Base-by-base conservation (phyloP, 2,797 vertebrate species). In the Mormyrus proboscirostris region DNA sequence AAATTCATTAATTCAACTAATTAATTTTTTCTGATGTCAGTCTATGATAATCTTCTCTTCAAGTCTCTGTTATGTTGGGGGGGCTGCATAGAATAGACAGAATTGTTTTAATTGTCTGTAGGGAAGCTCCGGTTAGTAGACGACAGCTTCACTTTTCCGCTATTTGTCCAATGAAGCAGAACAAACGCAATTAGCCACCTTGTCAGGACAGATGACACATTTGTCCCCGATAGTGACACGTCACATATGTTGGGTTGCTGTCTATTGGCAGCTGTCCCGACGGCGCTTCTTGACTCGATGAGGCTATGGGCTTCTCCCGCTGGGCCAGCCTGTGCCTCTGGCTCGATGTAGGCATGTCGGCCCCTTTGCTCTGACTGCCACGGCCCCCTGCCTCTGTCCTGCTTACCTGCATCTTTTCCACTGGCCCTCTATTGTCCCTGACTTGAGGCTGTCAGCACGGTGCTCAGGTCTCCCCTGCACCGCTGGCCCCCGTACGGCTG, bases 151-250 rank as follows among this genome's bases (percentile, higher is more conserved):
- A 89, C 91, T 92, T 92, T 90, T 89, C 92, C 92, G 91, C 93
- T 92, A 93, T 92, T 50, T 88, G 91, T 91, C 92, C 91, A 93
- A 93, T 95, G 92, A 94, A 91, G 92, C 93, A 62, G 7, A 50
- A 44, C 92, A 93, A 92, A 92, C 90, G 90, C 92, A 93, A 95
- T 93, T 93, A 93, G 90, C 90, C 91, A 51, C 92, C 94, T 93
- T 93, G 90, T 92, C 90, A 91, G 91, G 91, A 88, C 57, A 90
- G 90, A 89, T 89, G 65, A 91, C 94, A 93, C 90, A 92, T 92
- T 94, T 92, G 90, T 94, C 94, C 92, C 94, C 93, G 94, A 95
- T 94, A 95, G 92, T 92, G 91, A 92, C 93, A 93, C 94, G 93
- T 95, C 94, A 94, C 79, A 93, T 91, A 90, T 90, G 90, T 93